Evolutionary conservation across 2,797 vertebrate species (phyloP).

Genomic region (Pseudocheirus occidentalis): DNA sequence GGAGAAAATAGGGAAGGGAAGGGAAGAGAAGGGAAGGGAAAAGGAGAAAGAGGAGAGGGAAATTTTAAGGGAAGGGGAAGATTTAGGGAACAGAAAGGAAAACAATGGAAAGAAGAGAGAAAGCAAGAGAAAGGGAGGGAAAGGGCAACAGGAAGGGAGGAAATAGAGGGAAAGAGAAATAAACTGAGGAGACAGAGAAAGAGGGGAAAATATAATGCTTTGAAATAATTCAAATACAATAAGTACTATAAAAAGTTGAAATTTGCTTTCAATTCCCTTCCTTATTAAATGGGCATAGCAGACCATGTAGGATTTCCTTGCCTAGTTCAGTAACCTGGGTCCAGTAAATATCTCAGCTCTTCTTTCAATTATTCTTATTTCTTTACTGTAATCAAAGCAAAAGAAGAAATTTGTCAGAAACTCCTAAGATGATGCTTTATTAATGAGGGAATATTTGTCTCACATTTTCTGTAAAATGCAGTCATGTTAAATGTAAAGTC

Average conservation of each 20-base stretch:
- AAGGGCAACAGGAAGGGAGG: background rate
- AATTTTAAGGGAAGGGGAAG: background rate
- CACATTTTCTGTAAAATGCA: background rate
- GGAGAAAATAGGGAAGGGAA: background rate
- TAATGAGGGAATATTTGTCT: slow-evolving; percentile 15
- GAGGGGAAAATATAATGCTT: too few relatives aligned
- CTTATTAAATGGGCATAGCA: slow-evolving; percentile 11
- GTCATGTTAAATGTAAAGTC: background rate
- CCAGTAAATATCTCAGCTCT: slow-evolving; percentile 40
- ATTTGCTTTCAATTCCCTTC: slow-evolving; percentile 44
- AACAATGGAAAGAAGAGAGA: background rate
- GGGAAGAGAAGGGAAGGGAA: fast-evolving
- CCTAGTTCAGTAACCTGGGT: slow-evolving; percentile 7
- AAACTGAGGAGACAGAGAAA: background rate
- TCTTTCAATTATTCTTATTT: slow-evolving; percentile 30
- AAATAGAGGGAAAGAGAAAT: fast-evolving
- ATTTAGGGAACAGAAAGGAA: background rate
- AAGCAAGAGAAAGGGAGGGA: too few relatives aligned
- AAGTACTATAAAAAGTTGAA: background rate
- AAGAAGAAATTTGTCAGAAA: slow-evolving; percentile 28
- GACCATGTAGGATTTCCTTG: slow-evolving; percentile 42
- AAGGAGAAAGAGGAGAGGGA: background rate
- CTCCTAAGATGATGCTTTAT: background rate
- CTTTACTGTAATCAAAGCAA: background rate
- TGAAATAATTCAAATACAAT: slow-evolving; percentile 17